Evolutionary conservation across 2,113 vertebrate species (phyloP).

Genomic region (Marcusenius ussheri): DNA sequence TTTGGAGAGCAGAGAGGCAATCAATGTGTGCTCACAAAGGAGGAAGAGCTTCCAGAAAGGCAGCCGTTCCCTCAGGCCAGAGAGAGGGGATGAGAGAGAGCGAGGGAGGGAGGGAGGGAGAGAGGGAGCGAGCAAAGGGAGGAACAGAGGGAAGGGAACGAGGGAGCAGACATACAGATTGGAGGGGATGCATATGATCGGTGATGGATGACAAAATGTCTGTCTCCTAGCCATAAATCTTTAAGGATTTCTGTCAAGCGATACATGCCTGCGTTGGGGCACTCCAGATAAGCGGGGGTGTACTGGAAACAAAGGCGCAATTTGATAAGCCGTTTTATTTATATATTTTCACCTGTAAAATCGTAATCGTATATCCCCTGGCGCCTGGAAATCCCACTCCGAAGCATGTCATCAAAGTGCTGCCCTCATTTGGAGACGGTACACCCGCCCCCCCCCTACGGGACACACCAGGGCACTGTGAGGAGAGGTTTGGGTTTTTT

Average conservation of each 20-base stretch:
- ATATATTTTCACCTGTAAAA: conserved; percentile 7
- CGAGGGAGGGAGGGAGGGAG: conserved; percentile 28
- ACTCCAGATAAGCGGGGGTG: background rate
- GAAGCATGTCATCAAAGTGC: background rate
- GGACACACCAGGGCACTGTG: background rate
- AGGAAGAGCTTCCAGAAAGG: conserved; percentile 62
- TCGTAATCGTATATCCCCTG: background rate
- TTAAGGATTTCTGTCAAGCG: conserved; percentile 41
- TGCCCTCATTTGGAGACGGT: background rate
- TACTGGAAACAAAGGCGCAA: background rate
- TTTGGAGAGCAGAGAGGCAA: conserved; percentile 63
- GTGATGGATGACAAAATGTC: conserved; percentile 45
- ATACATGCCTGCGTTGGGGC: background rate
- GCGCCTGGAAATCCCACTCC: background rate
- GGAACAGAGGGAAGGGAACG: conserved; percentile 4
- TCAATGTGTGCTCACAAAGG: conserved; percentile 70
- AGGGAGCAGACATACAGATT: conserved; percentile 3
- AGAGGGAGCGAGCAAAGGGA: conserved; percentile 19
- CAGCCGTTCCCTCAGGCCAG: conserved; percentile 70
- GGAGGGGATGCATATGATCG: conserved; percentile 14
- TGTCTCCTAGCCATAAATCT: conserved; percentile 25
- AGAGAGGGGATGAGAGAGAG: conserved; percentile 43
- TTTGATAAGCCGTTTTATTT: background rate
- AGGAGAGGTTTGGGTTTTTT: background rate
- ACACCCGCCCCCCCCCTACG: too few relatives aligned